phyloP scores from a whole-genome alignment of 2,113 vertebrate genomes.

The Mesoclemmys tuberculata region DNA sequence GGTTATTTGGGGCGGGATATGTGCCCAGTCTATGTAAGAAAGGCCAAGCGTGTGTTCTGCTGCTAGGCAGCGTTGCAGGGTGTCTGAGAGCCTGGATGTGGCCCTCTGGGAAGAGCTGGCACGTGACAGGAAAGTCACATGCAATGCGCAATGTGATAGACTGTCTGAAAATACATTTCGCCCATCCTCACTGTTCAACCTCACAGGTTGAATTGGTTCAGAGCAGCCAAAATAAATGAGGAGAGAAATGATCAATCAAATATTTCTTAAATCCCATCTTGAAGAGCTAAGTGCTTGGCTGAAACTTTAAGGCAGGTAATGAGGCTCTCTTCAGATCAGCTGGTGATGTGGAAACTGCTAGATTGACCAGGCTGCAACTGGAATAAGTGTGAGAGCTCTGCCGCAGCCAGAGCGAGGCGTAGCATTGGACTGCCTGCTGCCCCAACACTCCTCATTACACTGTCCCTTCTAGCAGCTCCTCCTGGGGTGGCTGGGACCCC shows the following conservation, averaged over 20 bases:
- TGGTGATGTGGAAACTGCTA: conserved; percentile 72
- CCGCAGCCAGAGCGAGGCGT: neutral
- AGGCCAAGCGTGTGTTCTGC: neutral
- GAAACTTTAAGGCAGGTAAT: conserved; percentile 74
- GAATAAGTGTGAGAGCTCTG: conserved; percentile 42
- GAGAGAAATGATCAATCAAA: conserved; percentile 78
- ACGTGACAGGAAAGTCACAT: neutral
- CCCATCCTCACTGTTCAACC: conserved; percentile 56
- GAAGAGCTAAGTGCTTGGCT: conserved; percentile 73
- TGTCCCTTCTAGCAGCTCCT: neutral
- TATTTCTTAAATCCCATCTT: conserved; percentile 73
- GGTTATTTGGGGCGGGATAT: neutral
- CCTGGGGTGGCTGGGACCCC: neutral
- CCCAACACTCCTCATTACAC: rapidly evolving
- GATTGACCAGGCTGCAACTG: conserved; percentile 69
- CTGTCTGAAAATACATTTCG: conserved; percentile 27
- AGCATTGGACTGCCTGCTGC: rapidly evolving
- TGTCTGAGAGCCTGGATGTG: neutral
- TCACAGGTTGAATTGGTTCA: conserved; percentile 74
- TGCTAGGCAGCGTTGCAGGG: neutral
- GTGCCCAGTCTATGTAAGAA: neutral
- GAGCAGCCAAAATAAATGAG: conserved; percentile 76
- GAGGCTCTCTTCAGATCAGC: conserved; percentile 73
- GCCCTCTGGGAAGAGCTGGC: neutral
- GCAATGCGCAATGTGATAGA: neutral